phyloP scores from a whole-genome alignment of 2,797 vertebrate species.

The Clarias laeviceps region DNA sequence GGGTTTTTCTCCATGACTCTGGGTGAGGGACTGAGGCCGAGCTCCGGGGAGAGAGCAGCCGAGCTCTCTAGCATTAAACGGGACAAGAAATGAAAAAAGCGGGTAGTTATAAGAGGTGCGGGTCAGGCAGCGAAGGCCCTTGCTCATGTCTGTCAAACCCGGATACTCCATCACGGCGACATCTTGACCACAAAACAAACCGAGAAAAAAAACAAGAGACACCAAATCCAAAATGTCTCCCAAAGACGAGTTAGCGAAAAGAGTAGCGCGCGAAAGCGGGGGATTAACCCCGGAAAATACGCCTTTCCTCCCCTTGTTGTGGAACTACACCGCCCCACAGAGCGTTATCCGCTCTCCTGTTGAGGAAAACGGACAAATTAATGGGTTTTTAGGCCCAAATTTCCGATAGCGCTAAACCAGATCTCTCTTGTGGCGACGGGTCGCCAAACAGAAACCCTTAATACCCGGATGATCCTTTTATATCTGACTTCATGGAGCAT shows the following conservation, averaged over 20 bases:
- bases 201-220: constrained; percentile 69
- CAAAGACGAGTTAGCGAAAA: constrained; percentile 37
- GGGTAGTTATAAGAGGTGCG: constrained; percentile 74
- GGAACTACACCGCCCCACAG: constrained; percentile 63
- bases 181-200: constrained; percentile 78
- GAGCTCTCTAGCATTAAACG: constrained; percentile 77
- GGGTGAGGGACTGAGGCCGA: constrained; percentile 75
- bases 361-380: constrained; percentile 65
- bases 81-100: constrained; percentile 66
- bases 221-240: constrained; percentile 78
- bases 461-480: constrained; percentile 83
- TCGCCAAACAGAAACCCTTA: constrained; percentile 81
- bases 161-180: constrained; percentile 96
- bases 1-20: constrained; percentile 80
- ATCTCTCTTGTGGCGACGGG: constrained; percentile 88
- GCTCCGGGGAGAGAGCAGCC: constrained; percentile 77
- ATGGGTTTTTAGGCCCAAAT: constrained; percentile 57
- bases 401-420: constrained; percentile 34
- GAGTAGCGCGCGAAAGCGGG: constrained; percentile 70
- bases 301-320: constrained; percentile 50
- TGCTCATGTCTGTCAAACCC: constrained; percentile 89
- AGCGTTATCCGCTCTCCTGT: constrained; percentile 65
- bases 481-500: neutral
- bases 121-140: constrained; percentile 85
- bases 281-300: constrained; percentile 67